Percentiles rank a stretch among this genome's conserved stretches.
These are phyloP conservation scores for Mimachlamys varia DNA, from an alignment of 2,888 invertebrate genomes.

Conservation along the genomic window DNA sequence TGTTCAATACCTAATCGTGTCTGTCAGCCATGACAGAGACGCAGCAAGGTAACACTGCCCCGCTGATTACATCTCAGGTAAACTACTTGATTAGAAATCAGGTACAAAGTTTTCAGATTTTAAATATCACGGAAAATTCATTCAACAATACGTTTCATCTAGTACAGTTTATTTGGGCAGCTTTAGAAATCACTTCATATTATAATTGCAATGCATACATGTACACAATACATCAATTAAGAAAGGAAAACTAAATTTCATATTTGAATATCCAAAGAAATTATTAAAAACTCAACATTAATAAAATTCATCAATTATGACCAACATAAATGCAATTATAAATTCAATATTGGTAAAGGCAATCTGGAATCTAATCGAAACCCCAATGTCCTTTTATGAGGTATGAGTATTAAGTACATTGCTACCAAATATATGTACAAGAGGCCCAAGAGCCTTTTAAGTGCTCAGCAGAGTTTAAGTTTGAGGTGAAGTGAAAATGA, in stretches of 20 bases:
- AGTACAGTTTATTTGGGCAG: not conserved
- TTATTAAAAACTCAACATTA: not conserved
- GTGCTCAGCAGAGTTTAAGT: no score
- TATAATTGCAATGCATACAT: not conserved
- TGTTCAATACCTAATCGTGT: not conserved
- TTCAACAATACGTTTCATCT: not conserved
- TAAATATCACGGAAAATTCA: not conserved
- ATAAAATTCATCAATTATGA: not conserved
- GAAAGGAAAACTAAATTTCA: constrained; percentile 4
- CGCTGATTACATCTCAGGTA: not conserved
- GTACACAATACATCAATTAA: not conserved
- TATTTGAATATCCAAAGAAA: not conserved
- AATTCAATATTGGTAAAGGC: not conserved
- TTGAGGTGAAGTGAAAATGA: no score
- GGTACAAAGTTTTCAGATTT: not conserved
- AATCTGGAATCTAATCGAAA: not conserved
- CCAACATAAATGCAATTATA: not conserved
- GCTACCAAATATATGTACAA: no score
- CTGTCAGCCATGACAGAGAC: not conserved
- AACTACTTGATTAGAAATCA: constrained; percentile 23
- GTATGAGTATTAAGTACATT: no score
- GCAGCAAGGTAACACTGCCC: not conserved
- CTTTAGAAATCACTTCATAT: constrained; percentile 18
- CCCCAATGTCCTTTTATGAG: not conserved
- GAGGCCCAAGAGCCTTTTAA: no score